Percentiles rank a stretch among this genome's conserved stretches.
These are phyloP conservation scores for Cotesia typhae DNA, from an alignment of 1,140 invertebrate genomes.

Conservation along the genomic window DNA sequence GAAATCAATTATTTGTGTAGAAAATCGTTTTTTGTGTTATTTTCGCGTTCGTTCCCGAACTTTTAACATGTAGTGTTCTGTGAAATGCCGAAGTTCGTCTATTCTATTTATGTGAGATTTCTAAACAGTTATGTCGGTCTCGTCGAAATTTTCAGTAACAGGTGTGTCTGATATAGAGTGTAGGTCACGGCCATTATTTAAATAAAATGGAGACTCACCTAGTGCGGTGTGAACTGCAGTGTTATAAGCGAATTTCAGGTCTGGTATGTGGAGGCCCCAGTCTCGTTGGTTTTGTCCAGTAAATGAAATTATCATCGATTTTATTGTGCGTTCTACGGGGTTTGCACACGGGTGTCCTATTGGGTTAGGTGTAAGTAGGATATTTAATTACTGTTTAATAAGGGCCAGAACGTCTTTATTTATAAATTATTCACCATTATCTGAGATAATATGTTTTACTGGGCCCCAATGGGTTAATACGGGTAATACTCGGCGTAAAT, in stretches of 20 bases:
- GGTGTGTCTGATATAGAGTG: not conserved
- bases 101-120: too few species aligned
- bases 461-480: constrained; percentile 50
- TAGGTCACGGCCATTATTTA: not conserved
- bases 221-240: not conserved
- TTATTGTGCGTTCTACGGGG: constrained; percentile 21
- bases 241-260: not conserved
- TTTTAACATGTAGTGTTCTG: too few species aligned
- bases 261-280: constrained; percentile 51
- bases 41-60: too few species aligned
- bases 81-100: too few species aligned
- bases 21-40: too few species aligned
- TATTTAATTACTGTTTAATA: not conserved
- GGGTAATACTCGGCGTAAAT: constrained; percentile 33
- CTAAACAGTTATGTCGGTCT: not conserved
- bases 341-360: constrained; percentile 18
- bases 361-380: not conserved
- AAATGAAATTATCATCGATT: constrained; percentile 39
- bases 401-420: constrained; percentile 3
- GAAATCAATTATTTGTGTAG: too few species aligned
- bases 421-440: constrained; percentile 47
- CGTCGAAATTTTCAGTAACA: not conserved
- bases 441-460: constrained; percentile 48
- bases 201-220: not conserved
- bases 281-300: constrained; percentile 44